A percentile compares a stretch with the other conserved stretches of the same genome.
Conservation (phyloP, 2,113 vertebrate species). For the Ahaetulla prasina region DNA sequence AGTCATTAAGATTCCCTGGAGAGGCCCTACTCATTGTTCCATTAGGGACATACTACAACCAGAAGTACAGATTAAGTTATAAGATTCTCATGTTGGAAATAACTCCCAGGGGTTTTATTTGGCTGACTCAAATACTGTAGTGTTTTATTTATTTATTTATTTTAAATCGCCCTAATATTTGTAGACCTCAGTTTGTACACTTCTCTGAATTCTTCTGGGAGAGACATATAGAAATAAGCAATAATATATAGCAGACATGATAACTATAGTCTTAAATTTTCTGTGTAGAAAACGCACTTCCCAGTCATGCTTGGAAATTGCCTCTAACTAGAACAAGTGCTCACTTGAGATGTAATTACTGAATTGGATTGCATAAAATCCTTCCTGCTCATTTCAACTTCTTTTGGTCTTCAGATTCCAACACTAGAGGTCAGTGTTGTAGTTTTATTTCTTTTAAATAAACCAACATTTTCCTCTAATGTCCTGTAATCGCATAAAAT, state of each 20-base stretch:
- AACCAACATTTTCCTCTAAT: too few relatives aligned
- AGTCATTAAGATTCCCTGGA: not conserved
- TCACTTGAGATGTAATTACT: not conserved
- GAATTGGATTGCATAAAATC: rapidly evolving
- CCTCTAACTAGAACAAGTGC: not conserved
- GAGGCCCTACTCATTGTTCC: not conserved
- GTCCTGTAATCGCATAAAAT: too few relatives aligned
- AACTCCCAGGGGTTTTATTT: not conserved
- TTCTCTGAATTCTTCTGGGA: not conserved
- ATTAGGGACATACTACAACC: not conserved
- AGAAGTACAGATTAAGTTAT: not conserved
- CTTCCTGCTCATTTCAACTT: not conserved
- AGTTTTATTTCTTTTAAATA: not conserved
- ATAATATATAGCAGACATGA: not conserved
- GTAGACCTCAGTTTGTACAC: not conserved
- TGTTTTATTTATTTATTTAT: not conserved
- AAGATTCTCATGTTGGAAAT: not conserved
- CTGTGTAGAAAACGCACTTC: not conserved
- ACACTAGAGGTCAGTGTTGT: constrained; percentile 70
- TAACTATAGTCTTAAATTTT: not conserved
- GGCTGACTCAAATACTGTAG: not conserved
- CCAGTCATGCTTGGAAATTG: not conserved
- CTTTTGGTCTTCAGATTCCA: constrained; percentile 17
- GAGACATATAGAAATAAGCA: not conserved
- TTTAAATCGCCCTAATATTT: not conserved